phyloP scores from a whole-genome alignment of 2,113 vertebrate species.

The Chiloscyllium plagiosum region DNA sequence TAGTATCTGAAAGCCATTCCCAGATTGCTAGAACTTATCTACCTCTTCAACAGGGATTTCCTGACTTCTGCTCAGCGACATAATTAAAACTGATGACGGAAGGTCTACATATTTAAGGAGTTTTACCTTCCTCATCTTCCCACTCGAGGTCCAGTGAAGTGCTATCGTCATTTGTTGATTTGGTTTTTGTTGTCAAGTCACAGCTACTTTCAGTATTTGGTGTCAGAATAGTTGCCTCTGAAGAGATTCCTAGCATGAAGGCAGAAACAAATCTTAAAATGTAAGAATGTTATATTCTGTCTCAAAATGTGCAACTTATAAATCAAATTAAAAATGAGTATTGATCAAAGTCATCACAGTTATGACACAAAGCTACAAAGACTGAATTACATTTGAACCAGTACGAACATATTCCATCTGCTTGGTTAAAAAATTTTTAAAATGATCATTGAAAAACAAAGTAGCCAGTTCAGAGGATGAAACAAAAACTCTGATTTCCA shows the following conservation, averaged over 20 bases:
- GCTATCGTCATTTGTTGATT: slow-evolving; percentile 85
- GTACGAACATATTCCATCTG: background rate
- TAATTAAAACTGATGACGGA: background rate
- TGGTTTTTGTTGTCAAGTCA: slow-evolving; percentile 89
- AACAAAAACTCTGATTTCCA: too few relatives aligned
- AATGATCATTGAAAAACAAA: too few relatives aligned
- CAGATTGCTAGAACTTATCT: background rate
- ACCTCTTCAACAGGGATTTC: background rate
- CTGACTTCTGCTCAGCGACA: background rate
- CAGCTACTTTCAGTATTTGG: slow-evolving; percentile 92
- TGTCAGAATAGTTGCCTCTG: slow-evolving; percentile 78
- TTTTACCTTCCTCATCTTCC: slow-evolving; percentile 94
- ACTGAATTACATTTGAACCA: background rate
- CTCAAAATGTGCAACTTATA: background rate
- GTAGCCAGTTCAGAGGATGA: too few relatives aligned
- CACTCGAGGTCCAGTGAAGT: slow-evolving; percentile 92
- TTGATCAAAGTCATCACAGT: background rate
- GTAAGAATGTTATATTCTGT: background rate
- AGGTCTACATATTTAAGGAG: too few relatives aligned
- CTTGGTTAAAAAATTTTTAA: background rate
- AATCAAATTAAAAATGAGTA: background rate
- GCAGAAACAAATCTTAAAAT: slow-evolving; percentile 25
- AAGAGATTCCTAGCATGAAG: slow-evolving; percentile 70
- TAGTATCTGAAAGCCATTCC: background rate
- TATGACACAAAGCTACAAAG: background rate